Base-by-base conservation (phyloP, 2,888 invertebrate species). In the Strigamia transsilvanica region DNA sequence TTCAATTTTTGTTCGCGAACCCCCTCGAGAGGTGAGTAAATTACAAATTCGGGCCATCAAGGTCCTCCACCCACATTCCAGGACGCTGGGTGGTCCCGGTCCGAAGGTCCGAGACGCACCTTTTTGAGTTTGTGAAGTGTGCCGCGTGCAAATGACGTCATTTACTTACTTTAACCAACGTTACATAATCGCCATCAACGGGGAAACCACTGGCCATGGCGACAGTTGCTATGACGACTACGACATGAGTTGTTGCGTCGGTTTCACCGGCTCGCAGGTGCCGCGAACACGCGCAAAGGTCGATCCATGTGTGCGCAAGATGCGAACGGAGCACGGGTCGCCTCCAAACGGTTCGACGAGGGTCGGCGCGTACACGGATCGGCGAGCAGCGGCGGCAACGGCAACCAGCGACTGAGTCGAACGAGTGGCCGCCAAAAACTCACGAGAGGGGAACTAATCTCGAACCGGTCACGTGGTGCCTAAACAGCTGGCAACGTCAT, bases 151-250 rank as follows among this genome's bases (percentile, higher is more conserved):
- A 66, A 66, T 21, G 21, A 66, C 61, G 21, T 66, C 21, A 66
- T 23, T 23, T 7, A 83, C 83, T 83, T 79, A 83, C 83, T 82
- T 83, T 83, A 7, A 81, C 81, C n/a, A 83, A 79, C 34, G 79
- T 56, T 15, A 83, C 83, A 56, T 83, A 83, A 23, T 83, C 83
- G 4, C 83, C 83, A 27, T 83, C 83, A 9, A 66, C 61, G 23
- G 61, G 61, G 61, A 66, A 66, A 12, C 61, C 61, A 21, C 61
- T 66, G 23, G 61, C 61, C 61, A 66, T 66, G 61, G 61, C 61
- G 61, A 23, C 61, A 66, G 21, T 66, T 23, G 61, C 61, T 66
- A 66, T 23, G 23, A 21, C 23, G 61, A 66, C 23, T 12, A 66
- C 21, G 18, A 12, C 61, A 66, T 66, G 18, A 46, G 46, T 46